Evolutionary conservation across 2,113 vertebrate genomes (phyloP).

Genomic region (Esox niger): DNA sequence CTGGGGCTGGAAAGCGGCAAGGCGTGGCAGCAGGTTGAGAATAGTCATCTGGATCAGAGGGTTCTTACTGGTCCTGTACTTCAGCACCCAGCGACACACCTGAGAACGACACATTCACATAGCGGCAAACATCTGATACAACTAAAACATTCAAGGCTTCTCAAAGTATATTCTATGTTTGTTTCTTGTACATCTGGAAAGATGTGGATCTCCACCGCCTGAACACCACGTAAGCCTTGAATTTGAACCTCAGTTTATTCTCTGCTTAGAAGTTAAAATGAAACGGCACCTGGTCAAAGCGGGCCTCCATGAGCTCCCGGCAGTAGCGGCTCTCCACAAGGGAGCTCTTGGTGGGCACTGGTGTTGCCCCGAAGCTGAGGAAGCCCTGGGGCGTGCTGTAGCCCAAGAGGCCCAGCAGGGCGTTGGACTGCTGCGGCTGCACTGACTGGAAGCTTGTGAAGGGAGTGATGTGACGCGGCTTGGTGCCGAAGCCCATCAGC

Average conservation of each 20-base stretch:
- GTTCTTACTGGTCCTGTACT: slow-evolving; percentile 93
- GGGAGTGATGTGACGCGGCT: slow-evolving; percentile 95
- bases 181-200: too few relatives aligned
- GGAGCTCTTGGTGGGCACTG: slow-evolving; percentile 83
- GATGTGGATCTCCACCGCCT: too few relatives aligned
- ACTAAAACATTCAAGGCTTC: too few relatives aligned
- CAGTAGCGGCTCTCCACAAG: slow-evolving; percentile 97
- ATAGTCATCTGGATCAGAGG: slow-evolving; percentile 97
- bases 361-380: slow-evolving; percentile 85
- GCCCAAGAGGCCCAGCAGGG: slow-evolving; percentile 90
- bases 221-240: too few relatives aligned
- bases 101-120: slow-evolving; percentile 57
- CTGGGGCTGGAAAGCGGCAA: slow-evolving; percentile 92
- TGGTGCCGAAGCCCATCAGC: slow-evolving; percentile 91
- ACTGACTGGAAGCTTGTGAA: slow-evolving; percentile 96
- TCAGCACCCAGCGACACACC: slow-evolving; percentile 97
- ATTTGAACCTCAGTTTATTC: too few relatives aligned
- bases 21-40: slow-evolving; percentile 89
- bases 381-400: slow-evolving; percentile 91
- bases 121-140: neutral
- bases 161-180: neutral
- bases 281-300: slow-evolving; percentile 86
- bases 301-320: slow-evolving; percentile 95
- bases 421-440: slow-evolving; percentile 92
- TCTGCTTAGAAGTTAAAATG: too few relatives aligned